Percentiles rank a stretch among this genome's conserved stretches.
phyloP scores from a whole-genome alignment of 2,797 vertebrate species.

The Fratercula arctica region DNA sequence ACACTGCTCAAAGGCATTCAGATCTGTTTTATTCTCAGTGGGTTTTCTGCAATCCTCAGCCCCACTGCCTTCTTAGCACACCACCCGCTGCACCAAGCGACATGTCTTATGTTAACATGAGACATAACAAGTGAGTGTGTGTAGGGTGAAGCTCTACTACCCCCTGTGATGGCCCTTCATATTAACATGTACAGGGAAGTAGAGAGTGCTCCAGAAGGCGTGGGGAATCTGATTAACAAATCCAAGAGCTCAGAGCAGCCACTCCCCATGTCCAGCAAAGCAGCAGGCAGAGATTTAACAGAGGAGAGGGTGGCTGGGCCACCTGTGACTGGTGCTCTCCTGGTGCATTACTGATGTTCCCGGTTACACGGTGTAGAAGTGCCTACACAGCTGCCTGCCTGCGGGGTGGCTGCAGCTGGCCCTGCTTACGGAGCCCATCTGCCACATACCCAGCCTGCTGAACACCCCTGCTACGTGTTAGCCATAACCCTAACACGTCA shows the following conservation, averaged over 20 bases:
- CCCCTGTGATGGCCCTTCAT: not conserved
- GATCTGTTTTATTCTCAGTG: not conserved
- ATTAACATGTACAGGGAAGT: rapidly evolving
- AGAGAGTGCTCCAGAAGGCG: not conserved
- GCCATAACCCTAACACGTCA: not conserved
- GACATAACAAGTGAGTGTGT: not conserved
- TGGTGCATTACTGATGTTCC: not conserved
- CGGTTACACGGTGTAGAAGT: rapidly evolving
- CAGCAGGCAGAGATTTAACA: not conserved
- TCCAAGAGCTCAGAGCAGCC: not conserved
- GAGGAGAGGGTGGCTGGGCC: not conserved
- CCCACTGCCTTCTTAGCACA: not conserved
- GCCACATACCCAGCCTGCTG: not conserved
- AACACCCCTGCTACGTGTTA: rapidly evolving
- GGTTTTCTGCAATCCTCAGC: not conserved
- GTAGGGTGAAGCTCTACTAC: not conserved
- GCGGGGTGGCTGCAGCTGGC: not conserved
- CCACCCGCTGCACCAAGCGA: not conserved
- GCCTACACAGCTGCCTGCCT: not conserved
- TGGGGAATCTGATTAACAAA: not conserved
- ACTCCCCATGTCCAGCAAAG: not conserved
- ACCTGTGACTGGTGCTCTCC: not conserved
- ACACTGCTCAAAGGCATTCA: not conserved
- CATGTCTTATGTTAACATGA: not conserved
- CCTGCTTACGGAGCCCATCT: not conserved